phyloP scores from a whole-genome alignment of 30 jellyfish, hydroid and myxozoan genomes.

The Sanderia malayensis region DNA sequence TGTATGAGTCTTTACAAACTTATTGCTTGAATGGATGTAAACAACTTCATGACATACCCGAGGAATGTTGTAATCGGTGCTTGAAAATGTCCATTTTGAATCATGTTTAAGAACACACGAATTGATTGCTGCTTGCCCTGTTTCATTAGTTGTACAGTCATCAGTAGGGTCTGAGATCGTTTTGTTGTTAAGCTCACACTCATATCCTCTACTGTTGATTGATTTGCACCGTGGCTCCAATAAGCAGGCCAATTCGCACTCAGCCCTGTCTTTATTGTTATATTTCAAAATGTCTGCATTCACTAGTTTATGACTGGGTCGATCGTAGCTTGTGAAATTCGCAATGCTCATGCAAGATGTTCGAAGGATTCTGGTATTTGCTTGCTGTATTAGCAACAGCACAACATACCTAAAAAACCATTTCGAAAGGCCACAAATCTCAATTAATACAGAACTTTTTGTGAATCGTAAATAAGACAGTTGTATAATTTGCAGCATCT shows the following conservation, averaged over 20 bases:
- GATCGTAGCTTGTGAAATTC: not conserved
- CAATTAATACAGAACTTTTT: too few relatives aligned
- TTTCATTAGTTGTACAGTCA: not conserved
- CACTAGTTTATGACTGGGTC: not conserved
- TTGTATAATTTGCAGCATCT: too few relatives aligned
- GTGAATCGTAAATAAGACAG: too few relatives aligned
- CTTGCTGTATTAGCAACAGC: too few relatives aligned
- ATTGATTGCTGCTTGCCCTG: too few relatives aligned
- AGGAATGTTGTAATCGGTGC: not conserved
- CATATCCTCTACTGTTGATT: not conserved
- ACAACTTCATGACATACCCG: not conserved
- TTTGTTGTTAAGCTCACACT: not conserved
- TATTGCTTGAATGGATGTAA: not conserved
- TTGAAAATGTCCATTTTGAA: not conserved
- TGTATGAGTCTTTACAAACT: not conserved
- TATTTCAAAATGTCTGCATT: not conserved
- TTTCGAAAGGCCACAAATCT: too few relatives aligned
- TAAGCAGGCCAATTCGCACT: not conserved
- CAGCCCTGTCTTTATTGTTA: not conserved
- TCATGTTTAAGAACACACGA: not conserved
- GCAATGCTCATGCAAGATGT: not conserved
- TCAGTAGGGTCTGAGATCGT: not conserved
- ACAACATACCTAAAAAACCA: too few relatives aligned
- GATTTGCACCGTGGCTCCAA: slow-evolving; percentile 1
- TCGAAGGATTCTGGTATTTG: not conserved